Conservation (phyloP, 2,797 vertebrate genomes). For the Tadarida brasiliensis region DNA sequence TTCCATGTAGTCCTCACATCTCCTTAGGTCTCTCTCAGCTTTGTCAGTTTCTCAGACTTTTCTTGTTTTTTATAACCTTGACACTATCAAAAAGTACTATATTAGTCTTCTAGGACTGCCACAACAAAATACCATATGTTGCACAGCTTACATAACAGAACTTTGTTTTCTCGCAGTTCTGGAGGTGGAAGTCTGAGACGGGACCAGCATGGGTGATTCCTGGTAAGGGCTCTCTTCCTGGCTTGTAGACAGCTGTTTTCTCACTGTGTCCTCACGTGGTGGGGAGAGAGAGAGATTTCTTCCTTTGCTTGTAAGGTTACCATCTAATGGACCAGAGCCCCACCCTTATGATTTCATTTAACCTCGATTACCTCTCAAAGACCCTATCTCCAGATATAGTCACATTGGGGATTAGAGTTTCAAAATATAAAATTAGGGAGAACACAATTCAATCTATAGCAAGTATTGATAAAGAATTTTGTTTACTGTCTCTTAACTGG, state of each 20-base stretch:
- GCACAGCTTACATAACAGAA: not conserved
- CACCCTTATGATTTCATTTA: not conserved
- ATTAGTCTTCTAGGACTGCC: not conserved
- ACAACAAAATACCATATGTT: not conserved
- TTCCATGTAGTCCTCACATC: not conserved
- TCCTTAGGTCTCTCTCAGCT: not conserved
- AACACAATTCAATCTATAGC: not conserved
- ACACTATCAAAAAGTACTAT: not conserved
- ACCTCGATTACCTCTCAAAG: not conserved
- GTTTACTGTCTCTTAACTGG: not conserved
- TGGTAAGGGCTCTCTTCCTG: not conserved
- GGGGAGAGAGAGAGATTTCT: not conserved
- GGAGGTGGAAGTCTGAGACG: not conserved
- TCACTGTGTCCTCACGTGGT: not conserved
- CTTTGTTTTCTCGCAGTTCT: not conserved
- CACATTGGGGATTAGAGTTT: not conserved
- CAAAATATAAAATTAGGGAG: not conserved
- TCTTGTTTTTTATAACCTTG: not conserved
- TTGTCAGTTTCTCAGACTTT: not conserved
- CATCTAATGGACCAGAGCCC: not conserved
- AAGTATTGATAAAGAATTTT: not conserved
- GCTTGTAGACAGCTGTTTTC: not conserved
- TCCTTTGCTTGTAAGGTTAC: not conserved
- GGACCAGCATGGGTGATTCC: rapidly evolving
- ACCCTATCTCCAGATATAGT: not conserved